phyloP scores from a whole-genome alignment of 1,140 invertebrate genomes.

The Hyles vespertilio region DNA sequence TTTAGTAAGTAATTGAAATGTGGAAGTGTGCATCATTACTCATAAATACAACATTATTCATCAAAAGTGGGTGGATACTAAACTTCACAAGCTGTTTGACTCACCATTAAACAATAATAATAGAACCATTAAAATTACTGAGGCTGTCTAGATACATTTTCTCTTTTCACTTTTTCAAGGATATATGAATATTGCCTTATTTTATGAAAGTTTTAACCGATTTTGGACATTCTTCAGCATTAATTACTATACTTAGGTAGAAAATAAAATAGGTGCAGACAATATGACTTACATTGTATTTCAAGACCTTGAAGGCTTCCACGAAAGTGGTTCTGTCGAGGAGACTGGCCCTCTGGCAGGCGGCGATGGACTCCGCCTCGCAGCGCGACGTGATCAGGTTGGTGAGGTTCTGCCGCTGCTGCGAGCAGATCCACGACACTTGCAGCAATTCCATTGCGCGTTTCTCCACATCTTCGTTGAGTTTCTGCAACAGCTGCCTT shows the following conservation, averaged over 20 bases:
- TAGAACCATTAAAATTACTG: no score
- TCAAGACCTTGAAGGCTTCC: constrained; percentile 91
- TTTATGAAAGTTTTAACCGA: no score
- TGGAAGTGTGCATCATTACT: not conserved
- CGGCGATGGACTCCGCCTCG: constrained; percentile 84
- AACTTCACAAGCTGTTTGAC: no score
- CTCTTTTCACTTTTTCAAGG: no score
- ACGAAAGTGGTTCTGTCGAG: constrained; percentile 89
- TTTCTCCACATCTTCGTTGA: constrained; percentile 70
- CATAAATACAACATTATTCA: not conserved
- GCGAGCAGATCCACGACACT: constrained; percentile 91
- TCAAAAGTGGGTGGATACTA: constrained; percentile 31
- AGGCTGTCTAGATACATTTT: no score
- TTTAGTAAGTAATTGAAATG: not conserved
- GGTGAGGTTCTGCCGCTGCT: constrained; percentile 91
- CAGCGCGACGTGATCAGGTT: constrained; percentile 85
- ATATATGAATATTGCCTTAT: no score
- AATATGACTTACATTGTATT: constrained; percentile 79
- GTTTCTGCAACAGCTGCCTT: constrained; percentile 63
- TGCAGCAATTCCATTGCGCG: constrained; percentile 75
- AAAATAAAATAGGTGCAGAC: no score
- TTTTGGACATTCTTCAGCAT: no score
- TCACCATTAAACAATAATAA: no score
- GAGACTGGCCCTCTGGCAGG: constrained; percentile 85
- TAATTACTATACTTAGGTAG: no score